A percentile compares a stretch with the other conserved stretches of the same genome.
phyloP scores from a whole-genome alignment of 2,113 vertebrate genomes.

The Eonycteris spelaea region DNA sequence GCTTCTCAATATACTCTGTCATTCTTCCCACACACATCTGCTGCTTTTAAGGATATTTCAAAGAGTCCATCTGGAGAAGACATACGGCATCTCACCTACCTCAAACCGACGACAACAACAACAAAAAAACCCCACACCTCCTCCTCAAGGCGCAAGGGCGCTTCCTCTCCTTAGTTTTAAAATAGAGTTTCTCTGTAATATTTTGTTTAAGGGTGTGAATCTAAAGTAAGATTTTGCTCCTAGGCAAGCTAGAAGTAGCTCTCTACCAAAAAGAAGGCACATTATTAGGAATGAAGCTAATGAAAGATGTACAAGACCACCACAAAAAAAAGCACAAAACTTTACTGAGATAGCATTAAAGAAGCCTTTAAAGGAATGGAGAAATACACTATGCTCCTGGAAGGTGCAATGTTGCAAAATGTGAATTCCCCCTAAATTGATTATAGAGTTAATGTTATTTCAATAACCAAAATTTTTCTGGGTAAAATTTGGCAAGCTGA shows the following conservation, averaged over 20 bases:
- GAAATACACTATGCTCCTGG: not conserved
- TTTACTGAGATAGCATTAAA: not conserved
- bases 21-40: constrained; percentile 88
- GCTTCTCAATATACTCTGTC: constrained; percentile 80
- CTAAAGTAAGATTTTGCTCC: constrained; percentile 24
- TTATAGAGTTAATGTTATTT: not conserved
- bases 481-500: not conserved
- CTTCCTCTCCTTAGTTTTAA: constrained; percentile 73
- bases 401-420: not conserved
- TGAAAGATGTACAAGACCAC: not conserved
- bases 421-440: not conserved
- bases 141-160: constrained; percentile 79
- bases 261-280: not conserved
- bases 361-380: not conserved
- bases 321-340: not conserved
- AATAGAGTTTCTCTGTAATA: constrained; percentile 72
- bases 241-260: not conserved
- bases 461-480: not conserved
- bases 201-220: constrained; percentile 62
- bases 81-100: constrained; percentile 84
- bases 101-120: constrained; percentile 77
- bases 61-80: constrained; percentile 86
- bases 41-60: constrained; percentile 83
- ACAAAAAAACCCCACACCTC: constrained; percentile 77
- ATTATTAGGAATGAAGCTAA: not conserved